A percentile compares a stretch with the other conserved stretches of the same genome.
These are phyloP conservation scores for Mormyrus hasselquistii DNA, from an alignment of 2,797 vertebrate species.

Conservation along the genomic window DNA sequence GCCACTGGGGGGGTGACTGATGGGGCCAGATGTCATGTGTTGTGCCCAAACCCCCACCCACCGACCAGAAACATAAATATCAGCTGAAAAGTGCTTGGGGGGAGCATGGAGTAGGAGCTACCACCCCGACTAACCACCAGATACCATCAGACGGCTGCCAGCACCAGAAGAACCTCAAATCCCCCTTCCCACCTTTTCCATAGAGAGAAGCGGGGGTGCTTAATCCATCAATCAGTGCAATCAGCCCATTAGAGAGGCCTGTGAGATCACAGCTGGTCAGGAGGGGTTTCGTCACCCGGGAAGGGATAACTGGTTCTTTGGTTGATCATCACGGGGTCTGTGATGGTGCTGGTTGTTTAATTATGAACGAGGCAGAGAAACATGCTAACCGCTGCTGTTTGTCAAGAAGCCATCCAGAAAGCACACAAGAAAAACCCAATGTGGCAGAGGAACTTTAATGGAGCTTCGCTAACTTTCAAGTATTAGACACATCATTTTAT, in stretches of 20 bases:
- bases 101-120: not conserved
- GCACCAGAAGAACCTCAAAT: not conserved
- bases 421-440: not conserved
- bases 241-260: not conserved
- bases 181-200: not conserved
- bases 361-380: not conserved
- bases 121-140: not conserved
- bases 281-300: not conserved
- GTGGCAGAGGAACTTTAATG: not conserved
- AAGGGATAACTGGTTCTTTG: not conserved
- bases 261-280: not conserved
- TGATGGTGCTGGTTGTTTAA: not conserved
- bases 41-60: not conserved
- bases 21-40: not conserved
- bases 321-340: not conserved
- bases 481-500: not conserved
- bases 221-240: conserved; percentile 2
- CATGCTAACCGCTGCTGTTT: not conserved
- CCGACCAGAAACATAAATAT: not conserved
- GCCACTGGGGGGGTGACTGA: not conserved
- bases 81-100: not conserved
- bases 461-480: not conserved
- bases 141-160: not conserved
- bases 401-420: not conserved
- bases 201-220: not conserved